These are phyloP conservation scores for Lampropteryx suffumata DNA, from an alignment of 2,888 invertebrate species.

Conservation along the genomic window DNA sequence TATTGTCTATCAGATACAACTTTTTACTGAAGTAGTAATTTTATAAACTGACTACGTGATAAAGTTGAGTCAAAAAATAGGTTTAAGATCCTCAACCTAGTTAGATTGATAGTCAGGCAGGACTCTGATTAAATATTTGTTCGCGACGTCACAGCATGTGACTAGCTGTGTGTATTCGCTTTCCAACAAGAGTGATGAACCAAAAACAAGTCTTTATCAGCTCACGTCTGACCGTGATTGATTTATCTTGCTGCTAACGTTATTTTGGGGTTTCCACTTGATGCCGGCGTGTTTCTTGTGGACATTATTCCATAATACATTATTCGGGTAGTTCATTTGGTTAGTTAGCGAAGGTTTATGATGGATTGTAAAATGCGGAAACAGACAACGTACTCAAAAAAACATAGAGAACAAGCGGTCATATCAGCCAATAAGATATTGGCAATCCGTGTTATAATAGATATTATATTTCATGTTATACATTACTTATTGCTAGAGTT, in stretches of 20 bases:
- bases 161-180: constrained; percentile 49
- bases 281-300: constrained; percentile 28
- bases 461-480: too few species aligned
- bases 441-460: too few species aligned
- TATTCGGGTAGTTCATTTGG: background rate
- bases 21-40: constrained; percentile 24
- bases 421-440: too few species aligned
- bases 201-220: constrained; percentile 59
- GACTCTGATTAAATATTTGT: constrained; percentile 54
- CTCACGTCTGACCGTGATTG: constrained; percentile 62
- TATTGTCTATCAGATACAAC: constrained; percentile 14
- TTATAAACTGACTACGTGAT: constrained; percentile 23
- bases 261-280: constrained; percentile 45
- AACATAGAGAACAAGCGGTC: too few species aligned
- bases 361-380: too few species aligned
- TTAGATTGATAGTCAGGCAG: constrained; percentile 41
- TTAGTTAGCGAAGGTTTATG: too few species aligned
- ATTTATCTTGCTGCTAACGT: constrained; percentile 64
- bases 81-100: constrained; percentile 49
- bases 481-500: too few species aligned
- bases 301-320: constrained; percentile 16
- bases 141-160: constrained; percentile 64
- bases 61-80: constrained; percentile 22
- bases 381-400: too few species aligned
- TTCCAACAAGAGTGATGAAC: constrained; percentile 51